Conservation (phyloP, 2,888 invertebrate genomes). For the Orchesella flavescens region DNA sequence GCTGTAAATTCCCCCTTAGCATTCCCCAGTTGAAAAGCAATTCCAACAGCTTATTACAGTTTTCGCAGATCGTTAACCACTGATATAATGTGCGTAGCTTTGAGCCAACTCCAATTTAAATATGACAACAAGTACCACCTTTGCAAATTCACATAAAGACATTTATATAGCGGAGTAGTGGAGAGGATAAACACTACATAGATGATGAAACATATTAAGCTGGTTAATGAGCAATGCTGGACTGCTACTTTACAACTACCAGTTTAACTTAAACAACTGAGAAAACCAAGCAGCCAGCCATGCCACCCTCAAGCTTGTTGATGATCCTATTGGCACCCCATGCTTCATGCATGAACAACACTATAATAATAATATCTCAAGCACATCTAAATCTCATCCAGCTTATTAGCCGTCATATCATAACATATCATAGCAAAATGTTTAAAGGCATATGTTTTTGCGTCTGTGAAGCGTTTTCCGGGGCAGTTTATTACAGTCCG, state of each 20-base stretch:
- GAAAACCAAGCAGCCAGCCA: not conserved
- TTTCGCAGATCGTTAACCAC: conserved; percentile 42
- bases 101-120: conserved; percentile 37
- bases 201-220: conserved; percentile 20
- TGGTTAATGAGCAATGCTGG: conserved; percentile 26
- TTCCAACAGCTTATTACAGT: conserved; percentile 30
- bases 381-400: conserved; percentile 42
- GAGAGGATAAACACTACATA: not conserved
- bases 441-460: not conserved
- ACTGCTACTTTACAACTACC: conserved; percentile 4
- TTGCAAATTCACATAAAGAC: conserved; percentile 26
- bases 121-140: conserved; percentile 10
- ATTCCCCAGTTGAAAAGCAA: not conserved
- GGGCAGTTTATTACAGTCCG: not conserved
- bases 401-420: conserved; percentile 27
- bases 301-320: conserved; percentile 11
- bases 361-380: conserved; percentile 27
- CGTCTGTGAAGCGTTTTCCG: not conserved
- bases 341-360: conserved; percentile 13
- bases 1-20: not conserved
- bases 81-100: conserved; percentile 33
- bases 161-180: not conserved
- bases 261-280: not conserved
- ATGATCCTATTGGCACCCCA: conserved; percentile 24
- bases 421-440: not conserved